Percentiles rank a stretch among this genome's conserved stretches.
Evolutionary conservation across 2,113 vertebrate genomes (phyloP).

Genomic region (Eulacestoma nigropectus): DNA sequence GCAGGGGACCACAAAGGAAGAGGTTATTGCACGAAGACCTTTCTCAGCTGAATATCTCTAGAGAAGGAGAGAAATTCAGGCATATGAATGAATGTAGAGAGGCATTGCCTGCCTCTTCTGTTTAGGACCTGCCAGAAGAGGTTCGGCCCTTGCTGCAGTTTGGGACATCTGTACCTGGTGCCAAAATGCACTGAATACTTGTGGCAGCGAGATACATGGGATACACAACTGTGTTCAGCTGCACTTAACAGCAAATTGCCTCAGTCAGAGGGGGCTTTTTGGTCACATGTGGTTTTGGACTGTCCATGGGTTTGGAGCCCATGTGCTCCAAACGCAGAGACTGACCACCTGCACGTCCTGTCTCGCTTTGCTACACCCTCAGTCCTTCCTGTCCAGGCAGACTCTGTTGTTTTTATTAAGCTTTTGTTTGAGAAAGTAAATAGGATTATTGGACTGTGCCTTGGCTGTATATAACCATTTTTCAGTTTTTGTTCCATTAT

Average conservation of each 20-base stretch:
- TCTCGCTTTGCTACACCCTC: rapidly evolving
- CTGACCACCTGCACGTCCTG: rapidly evolving
- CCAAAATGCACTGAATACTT: neutral
- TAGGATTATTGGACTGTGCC: neutral
- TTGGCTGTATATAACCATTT: neutral
- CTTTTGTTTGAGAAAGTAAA: neutral
- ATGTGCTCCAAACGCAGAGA: neutral
- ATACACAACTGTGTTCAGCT: neutral
- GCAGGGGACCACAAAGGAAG: neutral
- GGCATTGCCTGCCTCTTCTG: neutral
- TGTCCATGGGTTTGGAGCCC: neutral
- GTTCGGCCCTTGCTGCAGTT: neutral
- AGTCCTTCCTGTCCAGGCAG: neutral
- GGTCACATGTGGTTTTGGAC: neutral
- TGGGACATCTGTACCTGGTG: neutral
- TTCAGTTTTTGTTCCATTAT: neutral
- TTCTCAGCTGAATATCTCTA: neutral
- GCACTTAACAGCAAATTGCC: neutral
- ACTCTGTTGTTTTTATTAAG: neutral
- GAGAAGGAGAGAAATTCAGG: neutral
- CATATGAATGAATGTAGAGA: neutral
- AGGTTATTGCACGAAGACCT: neutral
- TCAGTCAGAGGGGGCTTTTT: neutral
- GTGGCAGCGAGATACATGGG: rapidly evolving
- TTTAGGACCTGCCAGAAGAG: neutral